phyloP scores from a whole-genome alignment of 1,140 invertebrate genomes.

The Chironomus tepperi region DNA sequence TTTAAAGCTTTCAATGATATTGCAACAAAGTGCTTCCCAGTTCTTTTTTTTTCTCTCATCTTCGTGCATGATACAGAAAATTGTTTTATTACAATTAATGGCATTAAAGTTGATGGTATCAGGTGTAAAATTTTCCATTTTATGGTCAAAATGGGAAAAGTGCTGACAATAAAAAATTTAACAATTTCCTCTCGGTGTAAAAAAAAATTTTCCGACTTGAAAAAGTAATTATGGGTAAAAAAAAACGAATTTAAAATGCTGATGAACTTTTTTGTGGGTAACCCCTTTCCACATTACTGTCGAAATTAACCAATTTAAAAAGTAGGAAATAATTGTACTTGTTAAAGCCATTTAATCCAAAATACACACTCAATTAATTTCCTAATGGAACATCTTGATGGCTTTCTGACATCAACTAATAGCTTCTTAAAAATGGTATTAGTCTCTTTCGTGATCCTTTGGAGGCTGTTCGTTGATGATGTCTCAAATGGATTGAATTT shows the following conservation, averaged over 20 bases:
- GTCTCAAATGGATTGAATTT: too few relatives aligned
- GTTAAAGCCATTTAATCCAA: not conserved
- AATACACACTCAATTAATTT: slow-evolving; percentile 9
- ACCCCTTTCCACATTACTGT: not conserved
- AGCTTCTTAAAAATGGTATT: not conserved
- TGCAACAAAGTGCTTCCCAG: too few relatives aligned
- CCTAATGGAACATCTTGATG: slow-evolving; percentile 6
- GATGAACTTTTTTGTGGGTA: not conserved
- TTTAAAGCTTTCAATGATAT: too few relatives aligned
- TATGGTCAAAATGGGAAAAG: not conserved
- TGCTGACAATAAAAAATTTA: not conserved
- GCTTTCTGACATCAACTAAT: slow-evolving; percentile 10
- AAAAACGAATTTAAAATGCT: not conserved
- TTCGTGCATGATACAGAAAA: too few relatives aligned
- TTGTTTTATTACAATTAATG: not conserved
- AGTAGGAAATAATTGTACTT: not conserved
- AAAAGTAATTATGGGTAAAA: not conserved
- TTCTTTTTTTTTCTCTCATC: too few relatives aligned
- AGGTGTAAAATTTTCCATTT: not conserved
- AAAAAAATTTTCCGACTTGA: not conserved
- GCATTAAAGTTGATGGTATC: not conserved
- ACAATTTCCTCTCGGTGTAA: not conserved
- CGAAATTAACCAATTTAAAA: not conserved
- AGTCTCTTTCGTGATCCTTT: not conserved
- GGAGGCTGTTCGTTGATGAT: too few relatives aligned